Conservation (phyloP, 2,888 invertebrate species). For the Euplagia quadripunctaria region DNA sequence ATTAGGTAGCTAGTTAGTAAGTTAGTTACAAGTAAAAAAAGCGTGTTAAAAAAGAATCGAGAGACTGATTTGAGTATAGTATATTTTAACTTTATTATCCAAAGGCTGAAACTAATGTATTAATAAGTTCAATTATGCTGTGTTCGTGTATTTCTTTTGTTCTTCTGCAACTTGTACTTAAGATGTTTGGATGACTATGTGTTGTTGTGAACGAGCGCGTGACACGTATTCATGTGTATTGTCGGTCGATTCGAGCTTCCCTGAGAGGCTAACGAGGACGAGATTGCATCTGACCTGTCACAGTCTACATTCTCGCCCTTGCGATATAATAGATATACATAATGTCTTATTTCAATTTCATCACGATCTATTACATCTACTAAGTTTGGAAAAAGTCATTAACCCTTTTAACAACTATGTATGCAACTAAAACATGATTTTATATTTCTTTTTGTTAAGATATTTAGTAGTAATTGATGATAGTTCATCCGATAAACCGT, state of each 20-base stretch:
- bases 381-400: conserved; percentile 9
- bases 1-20: too few relatives aligned
- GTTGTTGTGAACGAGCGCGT: neutral
- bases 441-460: conserved; percentile 16
- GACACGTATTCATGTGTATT: too few relatives aligned
- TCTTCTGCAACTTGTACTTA: neutral
- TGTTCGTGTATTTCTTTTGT: too few relatives aligned
- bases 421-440: conserved; percentile 14
- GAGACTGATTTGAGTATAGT: too few relatives aligned
- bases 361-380: neutral
- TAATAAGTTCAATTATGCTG: too few relatives aligned
- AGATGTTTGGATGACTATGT: neutral
- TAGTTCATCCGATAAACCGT: conserved; percentile 21
- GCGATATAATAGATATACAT: neutral
- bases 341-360: conserved; percentile 4
- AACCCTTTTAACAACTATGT: conserved; percentile 9
- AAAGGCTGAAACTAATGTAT: too few relatives aligned
- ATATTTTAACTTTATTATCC: too few relatives aligned
- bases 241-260: too few relatives aligned
- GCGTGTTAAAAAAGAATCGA: too few relatives aligned
- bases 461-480: conserved; percentile 9
- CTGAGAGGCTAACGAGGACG: neutral
- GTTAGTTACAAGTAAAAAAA: too few relatives aligned
- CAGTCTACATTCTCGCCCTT: neutral
- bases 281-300: neutral